phyloP scores from a whole-genome alignment of 2,888 invertebrate species.

The Limulus polyphemus region DNA sequence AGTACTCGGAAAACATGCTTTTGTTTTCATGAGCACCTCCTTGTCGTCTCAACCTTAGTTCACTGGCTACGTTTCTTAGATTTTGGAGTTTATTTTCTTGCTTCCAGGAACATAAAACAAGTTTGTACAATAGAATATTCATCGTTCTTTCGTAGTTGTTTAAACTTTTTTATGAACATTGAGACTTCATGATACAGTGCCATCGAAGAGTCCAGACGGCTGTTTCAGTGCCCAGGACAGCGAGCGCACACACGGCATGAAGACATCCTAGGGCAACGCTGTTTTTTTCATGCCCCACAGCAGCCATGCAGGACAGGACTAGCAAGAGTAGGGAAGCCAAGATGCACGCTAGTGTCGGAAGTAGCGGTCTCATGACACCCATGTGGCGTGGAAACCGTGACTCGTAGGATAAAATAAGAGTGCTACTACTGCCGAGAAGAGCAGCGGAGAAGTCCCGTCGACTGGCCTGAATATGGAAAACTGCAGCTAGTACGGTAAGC shows the following conservation, averaged over 20 bases:
- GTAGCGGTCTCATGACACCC: background rate
- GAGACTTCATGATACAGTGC: too few species aligned
- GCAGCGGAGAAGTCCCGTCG: background rate
- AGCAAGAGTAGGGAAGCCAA: background rate
- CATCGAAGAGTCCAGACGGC: background rate
- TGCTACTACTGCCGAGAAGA: background rate
- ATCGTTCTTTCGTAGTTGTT: too few species aligned
- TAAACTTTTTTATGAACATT: too few species aligned
- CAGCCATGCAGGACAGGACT: background rate
- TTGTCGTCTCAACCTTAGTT: too few species aligned
- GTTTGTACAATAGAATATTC: too few species aligned
- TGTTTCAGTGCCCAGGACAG: slow-evolving; percentile 1
- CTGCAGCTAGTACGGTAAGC: slow-evolving; percentile 5
- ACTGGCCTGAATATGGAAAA: slow-evolving; percentile 4
- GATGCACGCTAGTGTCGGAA: slow-evolving; percentile 3
- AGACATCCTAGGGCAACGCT: slow-evolving; percentile 1
- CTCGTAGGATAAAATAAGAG: too few species aligned
- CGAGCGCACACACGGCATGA: background rate
- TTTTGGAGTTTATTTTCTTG: too few species aligned
- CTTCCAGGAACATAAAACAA: too few species aligned
- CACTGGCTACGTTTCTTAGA: too few species aligned
- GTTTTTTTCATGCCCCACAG: background rate
- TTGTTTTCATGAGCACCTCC: too few species aligned
- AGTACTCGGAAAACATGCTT: too few species aligned
- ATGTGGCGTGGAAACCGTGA: background rate